phyloP scores from a whole-genome alignment of 2,113 vertebrate genomes.

The Myodes glareolus region DNA sequence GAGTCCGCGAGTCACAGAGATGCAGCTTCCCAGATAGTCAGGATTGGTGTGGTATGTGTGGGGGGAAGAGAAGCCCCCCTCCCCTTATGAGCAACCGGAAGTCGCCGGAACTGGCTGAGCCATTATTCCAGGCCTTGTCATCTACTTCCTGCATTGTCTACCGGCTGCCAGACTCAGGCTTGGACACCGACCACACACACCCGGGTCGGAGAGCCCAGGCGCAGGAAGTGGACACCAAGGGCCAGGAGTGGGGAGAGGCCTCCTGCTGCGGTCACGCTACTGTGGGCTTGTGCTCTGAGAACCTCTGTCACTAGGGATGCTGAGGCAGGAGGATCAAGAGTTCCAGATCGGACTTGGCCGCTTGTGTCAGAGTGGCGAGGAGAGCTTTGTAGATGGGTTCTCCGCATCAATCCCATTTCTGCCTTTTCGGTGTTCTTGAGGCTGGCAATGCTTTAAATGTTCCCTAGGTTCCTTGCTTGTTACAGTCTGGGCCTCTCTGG shows the following conservation, averaged over 20 bases:
- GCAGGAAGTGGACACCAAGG: not conserved
- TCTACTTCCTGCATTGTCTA: not conserved
- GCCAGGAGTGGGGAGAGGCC: not conserved
- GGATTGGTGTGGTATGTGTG: too few species aligned
- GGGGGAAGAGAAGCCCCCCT: too few species aligned
- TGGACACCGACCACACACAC: not conserved
- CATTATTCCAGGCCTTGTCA: not conserved
- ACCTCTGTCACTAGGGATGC: not conserved
- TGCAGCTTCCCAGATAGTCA: slow-evolving; percentile 9
- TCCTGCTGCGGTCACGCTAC: not conserved
- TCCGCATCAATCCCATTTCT: not conserved
- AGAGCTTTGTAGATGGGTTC: not conserved
- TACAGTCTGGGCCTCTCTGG: too few species aligned
- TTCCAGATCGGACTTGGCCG: not conserved
- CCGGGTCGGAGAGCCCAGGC: not conserved
- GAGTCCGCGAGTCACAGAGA: slow-evolving; percentile 41
- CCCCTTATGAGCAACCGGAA: slow-evolving; percentile 42
- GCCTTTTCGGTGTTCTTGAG: not conserved
- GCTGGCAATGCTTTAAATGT: not conserved
- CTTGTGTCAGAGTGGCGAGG: not conserved
- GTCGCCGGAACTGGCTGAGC: not conserved
- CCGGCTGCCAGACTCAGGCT: not conserved
- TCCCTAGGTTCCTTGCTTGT: too few species aligned
- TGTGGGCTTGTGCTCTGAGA: not conserved
- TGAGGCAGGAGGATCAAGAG: not conserved